A percentile compares a stretch with the other conserved stretches of the same genome.
These are phyloP conservation scores for Enteromius treurensis DNA, from an alignment of 2,797 vertebrate species.

Conservation along the genomic window DNA sequence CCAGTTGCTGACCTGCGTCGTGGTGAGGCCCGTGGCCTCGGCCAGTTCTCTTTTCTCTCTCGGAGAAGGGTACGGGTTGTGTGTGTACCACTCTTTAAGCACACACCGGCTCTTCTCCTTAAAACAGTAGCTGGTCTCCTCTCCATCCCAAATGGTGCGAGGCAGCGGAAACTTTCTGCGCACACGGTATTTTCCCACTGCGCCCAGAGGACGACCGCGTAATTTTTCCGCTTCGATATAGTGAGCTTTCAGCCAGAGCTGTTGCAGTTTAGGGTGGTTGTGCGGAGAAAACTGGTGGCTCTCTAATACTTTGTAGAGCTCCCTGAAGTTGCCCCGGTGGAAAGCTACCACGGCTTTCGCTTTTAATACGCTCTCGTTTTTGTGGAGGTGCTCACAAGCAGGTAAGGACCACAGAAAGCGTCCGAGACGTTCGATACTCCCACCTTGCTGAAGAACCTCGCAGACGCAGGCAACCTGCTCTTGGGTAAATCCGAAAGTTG, in stretches of 20 bases:
- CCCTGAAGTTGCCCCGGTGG: slow-evolving; percentile 83
- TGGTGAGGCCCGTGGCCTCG: slow-evolving; percentile 74
- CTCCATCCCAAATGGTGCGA: slow-evolving; percentile 83
- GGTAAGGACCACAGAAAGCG: slow-evolving; percentile 86
- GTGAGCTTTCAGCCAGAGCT: slow-evolving; percentile 83
- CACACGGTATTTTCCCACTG: slow-evolving; percentile 83
- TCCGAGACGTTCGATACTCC: slow-evolving; percentile 84
- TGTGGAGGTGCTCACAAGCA: slow-evolving; percentile 86
- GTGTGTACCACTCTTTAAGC: slow-evolving; percentile 82
- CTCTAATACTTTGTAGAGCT: slow-evolving; percentile 83
- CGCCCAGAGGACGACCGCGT: slow-evolving; percentile 80
- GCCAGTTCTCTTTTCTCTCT: slow-evolving; percentile 79
- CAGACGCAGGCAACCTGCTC: slow-evolving; percentile 88
- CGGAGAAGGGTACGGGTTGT: slow-evolving; percentile 76
- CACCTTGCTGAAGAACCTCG: slow-evolving; percentile 86
- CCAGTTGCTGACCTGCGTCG: slow-evolving; percentile 83
- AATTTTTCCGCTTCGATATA: slow-evolving; percentile 84
- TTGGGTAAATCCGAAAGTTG: slow-evolving; percentile 86
- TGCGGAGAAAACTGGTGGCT: slow-evolving; percentile 83
- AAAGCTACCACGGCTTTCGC: slow-evolving; percentile 85
- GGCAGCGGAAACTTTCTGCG: slow-evolving; percentile 83
- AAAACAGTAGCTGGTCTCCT: slow-evolving; percentile 87
- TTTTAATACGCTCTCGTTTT: slow-evolving; percentile 86
- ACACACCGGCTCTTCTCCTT: slow-evolving; percentile 85
- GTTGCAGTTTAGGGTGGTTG: slow-evolving; percentile 83